Conservation (phyloP, 2,888 invertebrate species). For the Drosophila mimica region DNA sequence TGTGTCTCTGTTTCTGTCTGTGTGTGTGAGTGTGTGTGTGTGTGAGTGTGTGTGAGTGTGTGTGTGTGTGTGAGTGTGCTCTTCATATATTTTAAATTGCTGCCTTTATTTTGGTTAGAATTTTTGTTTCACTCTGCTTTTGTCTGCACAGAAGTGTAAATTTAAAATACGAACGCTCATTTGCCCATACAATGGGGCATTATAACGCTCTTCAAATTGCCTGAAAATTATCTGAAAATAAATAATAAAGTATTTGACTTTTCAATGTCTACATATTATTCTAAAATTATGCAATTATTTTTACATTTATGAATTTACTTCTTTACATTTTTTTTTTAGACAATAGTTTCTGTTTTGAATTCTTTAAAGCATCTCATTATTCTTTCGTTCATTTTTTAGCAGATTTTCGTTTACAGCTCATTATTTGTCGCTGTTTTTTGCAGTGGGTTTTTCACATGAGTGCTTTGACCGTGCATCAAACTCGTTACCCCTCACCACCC, state of each 20-base stretch:
- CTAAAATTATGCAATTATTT: background rate
- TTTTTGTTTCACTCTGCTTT: conserved; percentile 17
- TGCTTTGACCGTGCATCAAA: conserved; percentile 24
- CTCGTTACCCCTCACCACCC: background rate
- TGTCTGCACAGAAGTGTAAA: conserved; percentile 18
- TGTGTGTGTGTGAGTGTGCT: conserved; percentile 5
- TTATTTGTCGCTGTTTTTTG: conserved; percentile 43
- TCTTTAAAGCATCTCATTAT: background rate
- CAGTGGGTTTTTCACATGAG: conserved; percentile 53
- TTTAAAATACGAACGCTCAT: background rate
- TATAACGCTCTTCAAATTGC: background rate
- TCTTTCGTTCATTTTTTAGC: conserved; percentile 2
- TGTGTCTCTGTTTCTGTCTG: conserved; percentile 12
- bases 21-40: conserved; percentile 6
- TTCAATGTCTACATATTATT: background rate
- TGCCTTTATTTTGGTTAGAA: conserved; percentile 57
- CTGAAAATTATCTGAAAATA: background rate
- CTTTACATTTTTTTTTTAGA: background rate
- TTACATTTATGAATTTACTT: too few species aligned
- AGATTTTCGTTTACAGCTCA: conserved; percentile 23
- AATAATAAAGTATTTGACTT: background rate
- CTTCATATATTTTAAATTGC: conserved; percentile 51
- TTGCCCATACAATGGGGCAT: conserved; percentile 7
- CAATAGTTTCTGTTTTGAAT: background rate
- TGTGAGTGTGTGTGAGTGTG: background rate